Percentiles rank a stretch among this genome's conserved stretches.
Evolutionary conservation across 2,888 invertebrate species (phyloP).

Genomic region (Microplitis manilae): DNA sequence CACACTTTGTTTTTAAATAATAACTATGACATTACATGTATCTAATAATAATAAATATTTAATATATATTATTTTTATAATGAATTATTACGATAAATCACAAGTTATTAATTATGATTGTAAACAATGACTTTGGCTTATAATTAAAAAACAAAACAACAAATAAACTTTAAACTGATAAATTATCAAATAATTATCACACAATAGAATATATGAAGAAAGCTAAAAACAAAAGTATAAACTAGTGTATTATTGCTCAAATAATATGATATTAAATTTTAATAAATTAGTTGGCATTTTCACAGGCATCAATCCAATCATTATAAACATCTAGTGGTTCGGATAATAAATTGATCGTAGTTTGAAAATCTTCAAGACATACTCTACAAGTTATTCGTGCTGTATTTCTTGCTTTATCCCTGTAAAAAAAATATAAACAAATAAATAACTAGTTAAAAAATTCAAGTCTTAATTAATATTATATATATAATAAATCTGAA

Average conservation of each 20-base stretch:
- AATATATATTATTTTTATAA: too few relatives aligned
- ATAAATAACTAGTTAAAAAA: not conserved
- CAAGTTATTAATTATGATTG: too few relatives aligned
- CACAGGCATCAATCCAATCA: slow-evolving; percentile 99
- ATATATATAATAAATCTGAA: too few relatives aligned
- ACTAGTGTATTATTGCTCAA: not conserved
- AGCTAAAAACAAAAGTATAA: not conserved
- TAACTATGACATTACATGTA: too few relatives aligned
- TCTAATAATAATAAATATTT: too few relatives aligned
- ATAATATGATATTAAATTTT: not conserved
- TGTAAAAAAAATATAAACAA: slow-evolving; percentile 71
- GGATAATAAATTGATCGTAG: slow-evolving; percentile 94
- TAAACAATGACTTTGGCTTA: too few relatives aligned
- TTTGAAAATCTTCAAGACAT: slow-evolving; percentile 97
- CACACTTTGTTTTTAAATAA: too few relatives aligned
- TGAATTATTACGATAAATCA: too few relatives aligned
- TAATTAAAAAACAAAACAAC: too few relatives aligned
- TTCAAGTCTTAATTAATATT: too few relatives aligned
- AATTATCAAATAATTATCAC: not conserved
- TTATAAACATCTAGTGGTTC: slow-evolving; percentile 99
- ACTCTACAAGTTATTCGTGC: slow-evolving; percentile 96
- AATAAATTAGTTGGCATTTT: slow-evolving; percentile 84
- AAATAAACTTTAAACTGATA: too few relatives aligned
- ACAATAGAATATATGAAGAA: too few relatives aligned
- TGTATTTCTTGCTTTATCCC: slow-evolving; percentile 95